Evolutionary conservation across 2,797 vertebrate species (phyloP).

Genomic region (Cheirogaleus major): DNA sequence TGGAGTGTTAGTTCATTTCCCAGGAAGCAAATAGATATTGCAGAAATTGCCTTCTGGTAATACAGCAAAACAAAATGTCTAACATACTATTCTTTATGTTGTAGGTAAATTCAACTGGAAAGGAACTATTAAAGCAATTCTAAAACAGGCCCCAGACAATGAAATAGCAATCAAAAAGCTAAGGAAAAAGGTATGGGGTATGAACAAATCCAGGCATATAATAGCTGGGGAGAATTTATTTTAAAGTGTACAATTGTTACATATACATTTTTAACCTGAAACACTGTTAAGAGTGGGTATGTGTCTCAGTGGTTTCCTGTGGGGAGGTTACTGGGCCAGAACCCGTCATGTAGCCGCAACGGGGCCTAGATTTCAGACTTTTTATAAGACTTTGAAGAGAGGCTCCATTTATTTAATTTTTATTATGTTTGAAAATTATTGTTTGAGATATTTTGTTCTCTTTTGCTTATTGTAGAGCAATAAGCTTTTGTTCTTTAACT

Average conservation of each 20-base stretch:
- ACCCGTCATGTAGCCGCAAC: accelerated
- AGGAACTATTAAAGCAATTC: constrained; percentile 93
- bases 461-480: background rate
- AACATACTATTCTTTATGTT: constrained; percentile 26
- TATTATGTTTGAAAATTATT: background rate
- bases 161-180: constrained; percentile 95
- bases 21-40: background rate
- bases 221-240: background rate
- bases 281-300: background rate
- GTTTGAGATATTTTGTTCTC: background rate
- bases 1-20: background rate
- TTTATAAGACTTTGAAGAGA: background rate
- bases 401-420: background rate
- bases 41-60: background rate
- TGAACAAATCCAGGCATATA: accelerated
- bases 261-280: background rate
- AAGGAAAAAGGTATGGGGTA: constrained; percentile 92
- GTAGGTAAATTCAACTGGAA: constrained; percentile 99
- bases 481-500: background rate
- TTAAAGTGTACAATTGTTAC: background rate
- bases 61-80: background rate
- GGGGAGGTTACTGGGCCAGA: no score
- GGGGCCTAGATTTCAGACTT: background rate
- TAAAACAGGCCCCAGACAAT: constrained; percentile 92
- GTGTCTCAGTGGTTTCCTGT: background rate